These are phyloP conservation scores for Myotis pilosus DNA, from an alignment of 2,797 vertebrate genomes.

Conservation along the genomic window DNA sequence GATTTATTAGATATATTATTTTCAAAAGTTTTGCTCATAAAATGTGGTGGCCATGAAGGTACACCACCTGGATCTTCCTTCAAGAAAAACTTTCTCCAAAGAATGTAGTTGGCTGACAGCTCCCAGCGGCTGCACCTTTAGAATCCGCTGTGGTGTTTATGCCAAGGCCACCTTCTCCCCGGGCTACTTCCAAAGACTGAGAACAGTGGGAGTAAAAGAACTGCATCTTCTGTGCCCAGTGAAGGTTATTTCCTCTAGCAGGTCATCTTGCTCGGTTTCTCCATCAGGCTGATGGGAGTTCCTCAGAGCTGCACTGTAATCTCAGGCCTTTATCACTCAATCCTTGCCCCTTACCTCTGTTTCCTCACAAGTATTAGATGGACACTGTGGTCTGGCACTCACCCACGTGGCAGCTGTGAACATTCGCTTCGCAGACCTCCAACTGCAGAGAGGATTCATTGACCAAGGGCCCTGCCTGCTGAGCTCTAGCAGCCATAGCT, in stretches of 20 bases:
- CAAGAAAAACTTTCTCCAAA: background rate
- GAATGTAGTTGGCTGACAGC: background rate
- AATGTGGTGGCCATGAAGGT: background rate
- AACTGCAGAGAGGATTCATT: background rate
- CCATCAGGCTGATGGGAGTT: background rate
- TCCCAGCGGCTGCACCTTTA: background rate
- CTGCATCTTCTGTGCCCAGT: background rate
- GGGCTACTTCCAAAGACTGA: background rate
- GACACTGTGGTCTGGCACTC: background rate
- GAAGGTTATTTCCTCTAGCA: background rate
- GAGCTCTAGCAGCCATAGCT: background rate
- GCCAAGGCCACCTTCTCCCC: background rate
- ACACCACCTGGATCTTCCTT: background rate
- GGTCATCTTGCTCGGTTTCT: background rate
- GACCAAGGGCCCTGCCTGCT: background rate
- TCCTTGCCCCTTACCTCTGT: background rate
- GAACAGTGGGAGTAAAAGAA: background rate
- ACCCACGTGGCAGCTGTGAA: background rate
- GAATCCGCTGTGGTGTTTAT: background rate
- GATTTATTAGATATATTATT: background rate
- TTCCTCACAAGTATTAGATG: background rate
- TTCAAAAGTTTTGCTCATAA: background rate
- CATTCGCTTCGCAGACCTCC: background rate
- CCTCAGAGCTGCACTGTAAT: background rate
- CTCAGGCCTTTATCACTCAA: background rate